phyloP scores from a whole-genome alignment of 2,113 vertebrate genomes.

The Pomatostomus ruficeps region DNA sequence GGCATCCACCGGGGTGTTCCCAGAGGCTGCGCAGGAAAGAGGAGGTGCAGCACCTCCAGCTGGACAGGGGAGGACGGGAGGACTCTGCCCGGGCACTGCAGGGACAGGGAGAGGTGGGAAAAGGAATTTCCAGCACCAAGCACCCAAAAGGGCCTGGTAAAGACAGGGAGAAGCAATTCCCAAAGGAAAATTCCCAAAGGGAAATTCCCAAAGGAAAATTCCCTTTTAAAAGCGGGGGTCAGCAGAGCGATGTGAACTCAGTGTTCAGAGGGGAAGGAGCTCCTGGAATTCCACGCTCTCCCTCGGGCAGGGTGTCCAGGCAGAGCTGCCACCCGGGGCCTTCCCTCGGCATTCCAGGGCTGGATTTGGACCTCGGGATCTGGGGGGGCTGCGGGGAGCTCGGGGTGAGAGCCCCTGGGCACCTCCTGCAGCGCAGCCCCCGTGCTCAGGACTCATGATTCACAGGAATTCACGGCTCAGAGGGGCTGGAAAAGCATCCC shows the following conservation, averaged over 20 bases:
- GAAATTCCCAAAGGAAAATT: neutral
- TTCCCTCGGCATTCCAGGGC: neutral
- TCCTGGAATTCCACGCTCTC: neutral
- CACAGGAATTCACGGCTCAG: neutral
- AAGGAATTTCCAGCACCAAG: neutral
- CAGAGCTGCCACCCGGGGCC: neutral
- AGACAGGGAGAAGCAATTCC: neutral
- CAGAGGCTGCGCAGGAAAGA: neutral
- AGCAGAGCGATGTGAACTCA: neutral
- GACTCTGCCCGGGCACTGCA: neutral
- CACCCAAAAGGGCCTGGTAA: neutral
- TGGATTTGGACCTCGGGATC: neutral
- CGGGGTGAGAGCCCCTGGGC: neutral
- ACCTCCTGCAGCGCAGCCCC: neutral
- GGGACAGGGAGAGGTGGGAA: neutral
- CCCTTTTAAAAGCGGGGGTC: neutral
- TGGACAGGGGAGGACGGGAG: neutral
- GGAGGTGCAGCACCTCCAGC: neutral
- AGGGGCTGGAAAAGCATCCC: neutral
- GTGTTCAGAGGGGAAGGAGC: neutral
- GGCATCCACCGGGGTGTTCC: neutral
- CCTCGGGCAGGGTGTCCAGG: accelerated
- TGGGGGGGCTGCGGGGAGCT: neutral
- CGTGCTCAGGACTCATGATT: neutral
- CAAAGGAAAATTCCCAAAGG: neutral